Evolutionary conservation across 92 coral and sea anemone genomes (phyloP), one percentile per base, ranked within the genome.

Genomic region (Zoanthus sociatus): DNA sequence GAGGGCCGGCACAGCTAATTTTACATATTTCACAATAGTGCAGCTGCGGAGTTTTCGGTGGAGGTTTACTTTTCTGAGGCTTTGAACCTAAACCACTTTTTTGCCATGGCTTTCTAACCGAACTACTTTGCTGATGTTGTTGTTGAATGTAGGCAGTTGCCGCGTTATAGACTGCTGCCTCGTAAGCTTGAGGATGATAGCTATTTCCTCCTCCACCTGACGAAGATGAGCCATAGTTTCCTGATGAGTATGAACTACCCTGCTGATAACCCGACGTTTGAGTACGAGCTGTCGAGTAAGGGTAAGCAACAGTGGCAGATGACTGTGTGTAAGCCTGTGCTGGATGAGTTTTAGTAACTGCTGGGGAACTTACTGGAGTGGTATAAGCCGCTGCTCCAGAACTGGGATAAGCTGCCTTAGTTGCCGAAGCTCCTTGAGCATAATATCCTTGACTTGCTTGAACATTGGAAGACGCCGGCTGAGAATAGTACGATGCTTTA

Each of bases 21-120:
- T 97, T 97, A 86, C 99, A 97, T 30, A 97, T 94, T 79, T 97
- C 99, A 91, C 99, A 97, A 90, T 97, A 97, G 86, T 97, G 99
- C 26, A 97, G 90, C 69, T 97, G 99, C 6, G 95, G 99, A 32
- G 96, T 96, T 68, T 95, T 97, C 5, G 99, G 99, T 2, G 98
- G 96, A 1, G 92, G 91, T 75, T 95, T 95, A 1, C 96, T 96
- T 85, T 96, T 88, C 58, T 86, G 91, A 30, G 88, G 97, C 44
- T 88, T 91, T 58, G 91, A 71, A 9, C 88, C 86, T 82, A 91
- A 88, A 1, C 89, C 89, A 10, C 88, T 63, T 42, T 91, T 96
- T 84, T 92, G 94, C 99, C 99, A 97, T 66, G 90, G 95, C 21
- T 93, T 96, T 33, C 97, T 88, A 32, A 84, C 90, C 17, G 98